Conservation (phyloP, 2,113 vertebrate species). For the Boleophthalmus pectinirostris region DNA sequence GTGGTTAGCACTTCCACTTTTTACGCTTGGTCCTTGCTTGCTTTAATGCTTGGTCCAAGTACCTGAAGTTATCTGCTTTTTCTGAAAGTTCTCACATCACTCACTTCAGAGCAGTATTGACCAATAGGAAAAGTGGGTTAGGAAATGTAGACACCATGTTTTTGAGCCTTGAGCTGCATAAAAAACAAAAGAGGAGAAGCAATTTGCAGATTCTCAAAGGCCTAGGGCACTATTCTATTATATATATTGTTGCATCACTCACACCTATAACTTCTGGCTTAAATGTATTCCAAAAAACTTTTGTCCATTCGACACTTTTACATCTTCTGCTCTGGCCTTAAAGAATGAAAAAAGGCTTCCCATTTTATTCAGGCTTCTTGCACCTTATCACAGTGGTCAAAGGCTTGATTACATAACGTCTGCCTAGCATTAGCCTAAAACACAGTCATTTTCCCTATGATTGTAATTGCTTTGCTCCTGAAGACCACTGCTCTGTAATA, state of each 20-base stretch:
- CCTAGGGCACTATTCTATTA: not conserved
- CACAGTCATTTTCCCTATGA: not conserved
- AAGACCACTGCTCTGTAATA: slow-evolving; percentile 43
- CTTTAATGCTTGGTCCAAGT: too few relatives aligned
- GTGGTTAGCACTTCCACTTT: too few relatives aligned
- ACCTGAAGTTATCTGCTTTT: too few relatives aligned
- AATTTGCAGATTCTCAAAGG: not conserved
- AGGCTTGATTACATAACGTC: not conserved
- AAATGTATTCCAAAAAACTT: too few relatives aligned
- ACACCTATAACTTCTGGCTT: not conserved
- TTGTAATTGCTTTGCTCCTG: slow-evolving; percentile 19
- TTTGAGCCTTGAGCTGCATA: too few relatives aligned
- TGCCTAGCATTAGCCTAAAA: not conserved
- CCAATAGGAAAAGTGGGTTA: too few relatives aligned
- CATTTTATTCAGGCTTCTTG: not conserved
- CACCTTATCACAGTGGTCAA: not conserved
- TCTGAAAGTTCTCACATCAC: not conserved
- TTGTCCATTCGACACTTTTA: too few relatives aligned
- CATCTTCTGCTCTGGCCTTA: not conserved
- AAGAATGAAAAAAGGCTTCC: not conserved
- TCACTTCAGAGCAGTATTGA: not conserved
- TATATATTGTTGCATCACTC: not conserved
- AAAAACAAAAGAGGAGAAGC: too few relatives aligned
- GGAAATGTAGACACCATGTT: too few relatives aligned
- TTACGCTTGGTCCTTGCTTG: too few relatives aligned